Conservation (phyloP, 2,888 invertebrate species). For the Meliscaeva auricollis region DNA sequence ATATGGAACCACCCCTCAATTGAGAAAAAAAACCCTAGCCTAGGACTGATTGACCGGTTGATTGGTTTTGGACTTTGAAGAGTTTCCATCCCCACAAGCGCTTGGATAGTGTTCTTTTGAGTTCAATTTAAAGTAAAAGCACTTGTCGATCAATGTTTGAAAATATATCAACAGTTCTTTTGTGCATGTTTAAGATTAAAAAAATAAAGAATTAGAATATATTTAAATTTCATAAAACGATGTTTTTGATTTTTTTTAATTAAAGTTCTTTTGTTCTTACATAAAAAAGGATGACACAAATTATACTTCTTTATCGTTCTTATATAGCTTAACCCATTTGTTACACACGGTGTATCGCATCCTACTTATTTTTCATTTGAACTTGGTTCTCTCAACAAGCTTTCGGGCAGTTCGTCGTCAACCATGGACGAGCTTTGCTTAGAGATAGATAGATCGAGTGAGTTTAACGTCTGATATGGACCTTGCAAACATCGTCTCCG, state of each 20-base stretch:
- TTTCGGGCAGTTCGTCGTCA: conserved; percentile 26
- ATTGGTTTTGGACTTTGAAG: conserved; percentile 23
- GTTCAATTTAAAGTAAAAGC: conserved; percentile 17
- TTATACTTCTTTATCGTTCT: conserved; percentile 68
- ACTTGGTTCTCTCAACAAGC: conserved; percentile 2
- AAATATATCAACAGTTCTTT: conserved; percentile 10
- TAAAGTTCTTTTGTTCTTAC: conserved; percentile 69
- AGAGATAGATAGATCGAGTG: conserved; percentile 35
- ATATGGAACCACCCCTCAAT: conserved; percentile 55
- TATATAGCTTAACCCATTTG: conserved; percentile 65
- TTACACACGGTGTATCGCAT: conserved; percentile 45
- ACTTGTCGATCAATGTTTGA: conserved; percentile 18
- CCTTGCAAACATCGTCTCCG: conserved; percentile 50
- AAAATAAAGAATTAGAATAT: conserved; percentile 28
- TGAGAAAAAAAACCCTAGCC: conserved; percentile 64
- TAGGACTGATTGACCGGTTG: conserved; percentile 55
- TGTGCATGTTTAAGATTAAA: conserved; percentile 28
- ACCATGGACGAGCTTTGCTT: conserved; percentile 3
- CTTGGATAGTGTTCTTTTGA: conserved; percentile 26
- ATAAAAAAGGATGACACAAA: conserved; percentile 67
- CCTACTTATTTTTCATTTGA: conserved; percentile 6
- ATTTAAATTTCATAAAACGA: conserved; percentile 40
- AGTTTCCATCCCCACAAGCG: conserved; percentile 37
- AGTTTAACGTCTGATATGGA: conserved; percentile 30
- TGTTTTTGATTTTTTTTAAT: conserved; percentile 38